phyloP scores from a whole-genome alignment of 2,113 vertebrate genomes.

The Struthio camelus region DNA sequence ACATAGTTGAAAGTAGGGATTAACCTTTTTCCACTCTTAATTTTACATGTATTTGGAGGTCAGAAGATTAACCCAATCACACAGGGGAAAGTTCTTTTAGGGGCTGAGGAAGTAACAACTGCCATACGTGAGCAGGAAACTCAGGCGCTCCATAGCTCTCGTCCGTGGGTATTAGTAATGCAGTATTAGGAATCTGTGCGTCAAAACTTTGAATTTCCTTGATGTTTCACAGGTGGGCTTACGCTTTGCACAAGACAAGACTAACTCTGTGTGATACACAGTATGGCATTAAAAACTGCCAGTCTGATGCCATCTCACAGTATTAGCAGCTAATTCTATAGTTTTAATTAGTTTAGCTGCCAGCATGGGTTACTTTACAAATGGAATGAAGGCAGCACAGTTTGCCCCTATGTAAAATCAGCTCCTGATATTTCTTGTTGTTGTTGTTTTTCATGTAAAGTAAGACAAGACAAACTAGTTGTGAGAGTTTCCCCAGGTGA shows the following conservation, averaged over 20 bases:
- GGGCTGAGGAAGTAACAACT: not conserved
- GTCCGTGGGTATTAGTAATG: not conserved
- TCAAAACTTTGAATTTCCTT: not conserved
- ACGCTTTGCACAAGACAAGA: not conserved
- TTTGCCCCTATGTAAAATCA: not conserved
- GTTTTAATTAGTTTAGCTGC: not conserved
- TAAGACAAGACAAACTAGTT: not conserved
- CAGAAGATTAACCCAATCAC: not conserved
- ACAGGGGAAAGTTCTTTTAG: not conserved
- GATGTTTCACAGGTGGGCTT: accelerated
- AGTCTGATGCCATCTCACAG: not conserved
- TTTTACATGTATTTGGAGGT: not conserved
- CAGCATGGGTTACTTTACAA: not conserved
- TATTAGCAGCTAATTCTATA: not conserved
- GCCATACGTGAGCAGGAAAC: not conserved
- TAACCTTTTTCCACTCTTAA: not conserved
- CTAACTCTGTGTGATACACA: accelerated
- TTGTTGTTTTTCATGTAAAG: not conserved
- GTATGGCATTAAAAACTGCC: not conserved
- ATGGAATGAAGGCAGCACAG: not conserved
- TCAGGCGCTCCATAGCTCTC: not conserved
- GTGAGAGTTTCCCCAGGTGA: constrained; percentile 1
- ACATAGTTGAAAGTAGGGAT: not conserved
- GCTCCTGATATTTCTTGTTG: not conserved
- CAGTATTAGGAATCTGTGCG: not conserved